phyloP scores from a whole-genome alignment of 1,140 invertebrate species.

The Drosophila kepulauana region DNA sequence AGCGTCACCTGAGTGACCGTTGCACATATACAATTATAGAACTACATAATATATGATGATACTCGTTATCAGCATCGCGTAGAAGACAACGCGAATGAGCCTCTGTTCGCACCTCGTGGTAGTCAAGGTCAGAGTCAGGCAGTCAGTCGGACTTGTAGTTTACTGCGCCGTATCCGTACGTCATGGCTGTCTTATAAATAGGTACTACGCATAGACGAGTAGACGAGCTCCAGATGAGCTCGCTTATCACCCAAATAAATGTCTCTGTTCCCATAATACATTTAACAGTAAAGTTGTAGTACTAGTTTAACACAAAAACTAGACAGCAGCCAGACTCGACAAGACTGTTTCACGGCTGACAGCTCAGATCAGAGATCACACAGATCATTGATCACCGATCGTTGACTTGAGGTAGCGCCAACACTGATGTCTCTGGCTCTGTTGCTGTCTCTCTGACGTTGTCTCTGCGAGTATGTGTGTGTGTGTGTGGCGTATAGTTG shows the following conservation, averaged over 20 bases:
- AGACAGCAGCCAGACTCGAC: conserved; percentile 24
- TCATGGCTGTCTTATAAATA: conserved; percentile 12
- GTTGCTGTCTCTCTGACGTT: background rate
- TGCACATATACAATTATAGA: background rate
- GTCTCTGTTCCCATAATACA: conserved; percentile 4
- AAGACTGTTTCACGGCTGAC: background rate
- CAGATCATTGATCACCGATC: conserved; percentile 1
- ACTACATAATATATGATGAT: no score
- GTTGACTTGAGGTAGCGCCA: background rate
- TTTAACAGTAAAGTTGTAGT: conserved; percentile 2
- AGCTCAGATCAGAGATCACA: background rate
- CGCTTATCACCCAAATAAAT: conserved; percentile 10
- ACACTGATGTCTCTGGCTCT: background rate
- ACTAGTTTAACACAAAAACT: conserved; percentile 10
- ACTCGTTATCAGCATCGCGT: background rate
- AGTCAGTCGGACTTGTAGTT: conserved; percentile 16
- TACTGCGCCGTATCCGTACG: conserved; percentile 14
- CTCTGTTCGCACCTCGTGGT: background rate
- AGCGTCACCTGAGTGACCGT: conserved; percentile 2
- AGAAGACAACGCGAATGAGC: background rate
- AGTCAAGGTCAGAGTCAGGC: conserved; percentile 3
- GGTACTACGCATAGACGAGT: background rate
- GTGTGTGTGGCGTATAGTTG: background rate
- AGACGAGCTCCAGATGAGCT: background rate
- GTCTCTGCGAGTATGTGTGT: background rate